Percentiles rank a stretch among this genome's conserved stretches.
Conservation (phyloP, 2,888 invertebrate species). For the Ormyrus rosae region DNA sequence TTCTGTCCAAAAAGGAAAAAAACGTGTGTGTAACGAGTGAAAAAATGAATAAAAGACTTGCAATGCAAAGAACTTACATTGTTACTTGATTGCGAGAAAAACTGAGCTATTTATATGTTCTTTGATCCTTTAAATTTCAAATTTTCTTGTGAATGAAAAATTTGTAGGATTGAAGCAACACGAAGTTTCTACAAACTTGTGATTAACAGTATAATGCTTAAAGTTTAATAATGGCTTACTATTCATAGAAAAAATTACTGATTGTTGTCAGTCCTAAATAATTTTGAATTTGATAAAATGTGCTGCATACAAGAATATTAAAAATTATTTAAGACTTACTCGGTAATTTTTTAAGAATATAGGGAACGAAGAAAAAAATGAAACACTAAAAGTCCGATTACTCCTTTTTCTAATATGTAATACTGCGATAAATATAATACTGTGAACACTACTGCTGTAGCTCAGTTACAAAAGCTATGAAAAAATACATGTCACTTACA, state of each 20-base stretch:
- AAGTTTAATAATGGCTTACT: slow-evolving; percentile 29
- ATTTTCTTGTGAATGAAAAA: slow-evolving; percentile 23
- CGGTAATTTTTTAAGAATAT: slow-evolving; percentile 28
- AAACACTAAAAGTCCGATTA: slow-evolving; percentile 47
- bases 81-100: slow-evolving; percentile 41
- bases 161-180: background rate
- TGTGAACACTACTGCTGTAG: slow-evolving; percentile 21
- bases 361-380: slow-evolving; percentile 13
- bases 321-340: slow-evolving; percentile 11
- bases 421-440: slow-evolving; percentile 46
- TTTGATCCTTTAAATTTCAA: slow-evolving; percentile 28
- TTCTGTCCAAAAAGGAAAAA: slow-evolving; percentile 32
- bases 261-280: slow-evolving; percentile 8
- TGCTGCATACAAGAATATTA: background rate
- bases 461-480: slow-evolving; percentile 9
- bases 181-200: slow-evolving; percentile 31
- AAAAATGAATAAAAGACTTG: background rate
- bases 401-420: slow-evolving; percentile 50
- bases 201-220: slow-evolving; percentile 21
- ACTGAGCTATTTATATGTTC: slow-evolving; percentile 12
- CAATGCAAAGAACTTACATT: slow-evolving; percentile 13
- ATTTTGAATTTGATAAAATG: background rate
- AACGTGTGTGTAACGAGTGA: background rate
- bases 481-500: slow-evolving; percentile 21
- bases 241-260: slow-evolving; percentile 16